phyloP scores from a whole-genome alignment of 2,797 vertebrate genomes.

The Anisognathus igniventris region DNA sequence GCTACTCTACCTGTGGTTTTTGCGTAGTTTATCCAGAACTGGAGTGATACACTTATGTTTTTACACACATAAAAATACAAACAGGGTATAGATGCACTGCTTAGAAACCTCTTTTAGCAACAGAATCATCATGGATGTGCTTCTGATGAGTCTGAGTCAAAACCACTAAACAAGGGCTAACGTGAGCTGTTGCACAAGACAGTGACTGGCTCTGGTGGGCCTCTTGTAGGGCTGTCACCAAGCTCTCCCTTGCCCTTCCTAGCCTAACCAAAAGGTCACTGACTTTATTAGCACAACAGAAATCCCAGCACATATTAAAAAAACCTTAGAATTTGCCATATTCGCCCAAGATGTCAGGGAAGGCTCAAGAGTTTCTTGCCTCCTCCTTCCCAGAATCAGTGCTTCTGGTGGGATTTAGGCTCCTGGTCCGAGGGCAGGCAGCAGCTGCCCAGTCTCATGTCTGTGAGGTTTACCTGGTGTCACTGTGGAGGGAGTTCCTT shows the following conservation, averaged over 20 bases:
- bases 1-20: not conserved
- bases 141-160: not conserved
- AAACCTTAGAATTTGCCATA: not conserved
- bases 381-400: not conserved
- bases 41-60: not conserved
- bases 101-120: not conserved
- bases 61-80: not conserved
- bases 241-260: not conserved
- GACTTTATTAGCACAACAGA: not conserved
- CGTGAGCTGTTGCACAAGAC: rapidly evolving
- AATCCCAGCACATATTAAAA: not conserved
- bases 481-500: rapidly evolving
- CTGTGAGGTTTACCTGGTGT: not conserved
- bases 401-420: not conserved
- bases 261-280: not conserved
- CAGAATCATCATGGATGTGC: not conserved
- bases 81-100: not conserved
- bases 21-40: not conserved
- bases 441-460: not conserved
- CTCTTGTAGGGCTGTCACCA: not conserved
- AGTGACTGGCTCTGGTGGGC: not conserved
- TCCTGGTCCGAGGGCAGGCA: not conserved
- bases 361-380: not conserved
- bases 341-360: not conserved
- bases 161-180: not conserved